Evolutionary conservation across 2,113 vertebrate species (phyloP).

Genomic region (Nothocercus nigrocapillus): DNA sequence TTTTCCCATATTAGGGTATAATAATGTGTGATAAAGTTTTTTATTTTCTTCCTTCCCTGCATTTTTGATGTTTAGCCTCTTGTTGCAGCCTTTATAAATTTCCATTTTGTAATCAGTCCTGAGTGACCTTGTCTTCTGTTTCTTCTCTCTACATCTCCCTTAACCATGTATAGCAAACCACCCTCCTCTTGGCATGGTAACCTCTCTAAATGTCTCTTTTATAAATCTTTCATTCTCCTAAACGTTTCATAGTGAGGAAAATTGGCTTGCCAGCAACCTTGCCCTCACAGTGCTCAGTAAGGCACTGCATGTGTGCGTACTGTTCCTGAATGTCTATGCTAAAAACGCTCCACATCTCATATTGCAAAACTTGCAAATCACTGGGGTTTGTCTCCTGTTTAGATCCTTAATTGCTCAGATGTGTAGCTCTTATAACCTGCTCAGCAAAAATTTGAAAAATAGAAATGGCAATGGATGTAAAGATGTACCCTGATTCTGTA

Average conservation of each 20-base stretch:
- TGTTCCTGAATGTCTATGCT: not conserved
- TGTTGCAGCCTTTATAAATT: not conserved
- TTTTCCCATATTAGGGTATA: not conserved
- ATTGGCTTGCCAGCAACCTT: constrained; percentile 40
- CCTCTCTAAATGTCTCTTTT: constrained; percentile 35
- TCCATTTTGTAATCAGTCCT: not conserved
- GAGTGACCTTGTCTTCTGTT: not conserved
- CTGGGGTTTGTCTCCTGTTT: not conserved
- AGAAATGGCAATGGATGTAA: not conserved
- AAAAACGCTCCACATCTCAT: not conserved
- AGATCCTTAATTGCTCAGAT: not conserved
- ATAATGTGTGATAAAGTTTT: not conserved
- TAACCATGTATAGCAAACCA: not conserved
- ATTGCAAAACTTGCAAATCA: not conserved
- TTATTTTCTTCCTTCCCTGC: not conserved
- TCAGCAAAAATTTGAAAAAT: not conserved
- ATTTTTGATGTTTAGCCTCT: not conserved
- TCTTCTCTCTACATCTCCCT: not conserved
- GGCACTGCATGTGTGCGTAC: no score
- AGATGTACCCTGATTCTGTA: not conserved
- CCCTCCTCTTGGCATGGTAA: not conserved
- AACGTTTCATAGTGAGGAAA: constrained; percentile 2
- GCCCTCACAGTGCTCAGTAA: not conserved
- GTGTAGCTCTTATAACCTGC: not conserved
- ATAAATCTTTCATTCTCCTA: constrained; percentile 31